Evolutionary conservation across 2,797 vertebrate genomes (phyloP).

Genomic region (Ataeniobius toweri): DNA sequence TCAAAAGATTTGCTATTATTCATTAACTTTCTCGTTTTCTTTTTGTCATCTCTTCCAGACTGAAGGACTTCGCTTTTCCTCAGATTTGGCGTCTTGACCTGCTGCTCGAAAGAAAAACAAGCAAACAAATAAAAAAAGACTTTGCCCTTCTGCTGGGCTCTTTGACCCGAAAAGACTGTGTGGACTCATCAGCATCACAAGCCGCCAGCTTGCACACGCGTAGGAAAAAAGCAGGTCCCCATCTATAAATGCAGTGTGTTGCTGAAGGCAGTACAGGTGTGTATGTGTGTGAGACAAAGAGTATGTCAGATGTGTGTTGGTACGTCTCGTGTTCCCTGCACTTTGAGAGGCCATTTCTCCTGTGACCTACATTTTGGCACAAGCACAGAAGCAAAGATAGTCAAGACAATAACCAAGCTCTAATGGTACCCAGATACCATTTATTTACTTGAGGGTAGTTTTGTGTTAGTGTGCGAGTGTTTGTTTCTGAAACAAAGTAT

Average conservation of each 20-base stretch:
- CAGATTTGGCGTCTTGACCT: constrained; percentile 48
- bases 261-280: constrained; percentile 50
- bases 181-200: constrained; percentile 34
- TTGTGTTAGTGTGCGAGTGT: constrained; percentile 30
- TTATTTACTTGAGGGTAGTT: constrained; percentile 61
- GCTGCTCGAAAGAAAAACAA: constrained; percentile 50
- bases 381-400: constrained; percentile 64
- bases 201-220: constrained; percentile 25
- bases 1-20: background rate
- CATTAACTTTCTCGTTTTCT: constrained; percentile 16
- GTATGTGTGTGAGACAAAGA: constrained; percentile 12
- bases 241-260: constrained; percentile 59
- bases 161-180: constrained; percentile 41
- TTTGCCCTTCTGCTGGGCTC: constrained; percentile 16
- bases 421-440: constrained; percentile 57
- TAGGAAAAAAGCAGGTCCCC: constrained; percentile 40
- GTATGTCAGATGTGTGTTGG: constrained; percentile 16
- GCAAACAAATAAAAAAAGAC: background rate
- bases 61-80: constrained; percentile 52
- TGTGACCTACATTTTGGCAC: constrained; percentile 58
- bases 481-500: constrained; percentile 39
- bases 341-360: constrained; percentile 62
- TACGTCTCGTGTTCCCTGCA: constrained; percentile 42
- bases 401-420: constrained; percentile 47
- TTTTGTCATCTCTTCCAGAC: constrained; percentile 63